Evolutionary conservation across 2,888 invertebrate species (phyloP), one percentile per base, ranked within the genome.

Genomic region (Steinernema carpocapsae): DNA sequence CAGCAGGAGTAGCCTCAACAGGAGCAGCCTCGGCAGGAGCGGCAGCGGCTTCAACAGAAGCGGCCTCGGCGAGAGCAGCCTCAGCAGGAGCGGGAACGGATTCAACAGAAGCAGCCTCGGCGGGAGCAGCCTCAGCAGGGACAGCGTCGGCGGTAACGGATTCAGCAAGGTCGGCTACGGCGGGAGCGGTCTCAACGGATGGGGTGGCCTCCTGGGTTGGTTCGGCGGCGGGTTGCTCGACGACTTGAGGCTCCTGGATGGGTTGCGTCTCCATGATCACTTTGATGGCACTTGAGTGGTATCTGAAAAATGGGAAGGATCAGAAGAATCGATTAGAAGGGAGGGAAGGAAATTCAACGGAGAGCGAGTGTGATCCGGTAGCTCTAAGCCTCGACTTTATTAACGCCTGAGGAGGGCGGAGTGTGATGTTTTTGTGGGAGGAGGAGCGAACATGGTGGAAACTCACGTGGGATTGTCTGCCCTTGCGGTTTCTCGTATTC

Each of bases 391-490:
- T 26, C 64, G 64, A 64, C 64, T 64, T 32, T 64, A 64, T 64
- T 64, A 64, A 29, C 64, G 64, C 64, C 32, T 64, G 64, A 64
- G 7, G 64, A 26, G 64, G 64, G 64, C 64, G 64, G 64, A 64
- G 64, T 64, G 64, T n/a, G 64, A 32, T 7, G 64, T 64, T 64
- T 64, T 64, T 64, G 37, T 37, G 17, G 37, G 64, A 32, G 64
- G 64, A 64, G 64, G 64, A 64, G 64, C 64, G 26, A 64, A 29
- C 64, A 64, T 64, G 64, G 64, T 29, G 29, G 64, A 64, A 64
- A 64, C 26, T 64, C 64, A 64, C 64, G 64, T 64, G 64, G 29
- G 64, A 29, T 32, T 29, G 32, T 64, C 64, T 64, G 64, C 32
- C 32, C 64, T 64, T 32, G 26, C 64, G 64, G 29, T 64, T 64